phyloP scores from a whole-genome alignment of 2,888 invertebrate genomes.

The Brassicogethes aeneus region DNA sequence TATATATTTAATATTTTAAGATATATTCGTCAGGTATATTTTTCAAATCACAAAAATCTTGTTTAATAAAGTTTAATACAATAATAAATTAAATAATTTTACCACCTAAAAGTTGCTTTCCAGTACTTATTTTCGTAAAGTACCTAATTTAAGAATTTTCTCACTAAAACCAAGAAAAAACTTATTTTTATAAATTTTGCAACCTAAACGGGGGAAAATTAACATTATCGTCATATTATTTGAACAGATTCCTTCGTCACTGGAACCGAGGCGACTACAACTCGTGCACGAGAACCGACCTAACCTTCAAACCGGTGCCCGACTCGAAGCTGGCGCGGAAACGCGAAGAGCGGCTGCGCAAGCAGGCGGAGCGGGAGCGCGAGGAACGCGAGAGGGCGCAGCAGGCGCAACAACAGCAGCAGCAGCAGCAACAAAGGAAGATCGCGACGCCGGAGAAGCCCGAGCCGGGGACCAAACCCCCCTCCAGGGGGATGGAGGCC shows the following conservation, averaged over 20 bases:
- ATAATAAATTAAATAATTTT: too few relatives aligned
- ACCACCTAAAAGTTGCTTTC: too few relatives aligned
- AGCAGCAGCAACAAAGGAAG: conserved; percentile 36
- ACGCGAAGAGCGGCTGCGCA: conserved; percentile 80
- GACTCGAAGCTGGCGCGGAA: conserved; percentile 89
- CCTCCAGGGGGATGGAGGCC: conserved; percentile 57
- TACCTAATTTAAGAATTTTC: too few relatives aligned
- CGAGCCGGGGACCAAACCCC: conserved; percentile 74
- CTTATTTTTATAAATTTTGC: too few relatives aligned
- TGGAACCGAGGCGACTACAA: conserved; percentile 95
- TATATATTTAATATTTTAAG: too few relatives aligned
- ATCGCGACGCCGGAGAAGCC: conserved; percentile 76
- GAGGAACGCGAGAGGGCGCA: conserved; percentile 58
- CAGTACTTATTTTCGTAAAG: too few relatives aligned
- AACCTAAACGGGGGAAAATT: not conserved
- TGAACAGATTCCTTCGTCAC: conserved; percentile 72
- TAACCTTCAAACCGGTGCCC: conserved; percentile 92
- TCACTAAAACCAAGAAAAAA: too few relatives aligned
- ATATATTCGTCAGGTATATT: too few relatives aligned
- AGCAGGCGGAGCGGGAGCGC: conserved; percentile 82
- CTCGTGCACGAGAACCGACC: conserved; percentile 90
- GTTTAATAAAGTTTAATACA: too few relatives aligned
- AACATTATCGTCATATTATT: not conserved
- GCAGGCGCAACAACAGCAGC: conserved; percentile 40
- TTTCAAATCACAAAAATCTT: too few relatives aligned